These are phyloP conservation scores for Helostoma temminkii DNA, from an alignment of 2,797 vertebrate species.

Conservation along the genomic window DNA sequence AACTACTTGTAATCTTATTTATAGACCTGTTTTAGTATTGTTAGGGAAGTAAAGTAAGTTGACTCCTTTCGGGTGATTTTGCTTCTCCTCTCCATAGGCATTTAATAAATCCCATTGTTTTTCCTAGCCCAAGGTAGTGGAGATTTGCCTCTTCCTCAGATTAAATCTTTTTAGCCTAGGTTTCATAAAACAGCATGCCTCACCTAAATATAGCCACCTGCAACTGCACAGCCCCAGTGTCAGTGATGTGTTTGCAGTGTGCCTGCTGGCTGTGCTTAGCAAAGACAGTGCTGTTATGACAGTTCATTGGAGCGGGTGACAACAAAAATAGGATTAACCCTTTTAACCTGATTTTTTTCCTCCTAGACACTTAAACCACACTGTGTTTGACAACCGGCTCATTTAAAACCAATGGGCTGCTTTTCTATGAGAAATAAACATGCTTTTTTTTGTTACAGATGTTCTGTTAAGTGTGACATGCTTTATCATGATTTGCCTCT, in stretches of 20 bases:
- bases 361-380: constrained; percentile 53
- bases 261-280: constrained; percentile 70
- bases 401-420: constrained; percentile 35
- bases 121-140: constrained; percentile 64
- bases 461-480: constrained; percentile 40
- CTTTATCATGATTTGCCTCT: constrained; percentile 47
- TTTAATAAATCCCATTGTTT: constrained; percentile 71
- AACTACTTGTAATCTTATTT: constrained; percentile 66
- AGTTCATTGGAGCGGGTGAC: constrained; percentile 75
- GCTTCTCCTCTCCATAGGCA: constrained; percentile 47
- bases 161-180: constrained; percentile 73
- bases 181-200: constrained; percentile 70
- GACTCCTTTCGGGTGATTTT: constrained; percentile 57
- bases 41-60: constrained; percentile 56
- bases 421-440: constrained; percentile 22
- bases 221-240: constrained; percentile 64
- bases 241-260: constrained; percentile 71
- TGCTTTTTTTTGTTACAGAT: constrained; percentile 22
- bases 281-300: constrained; percentile 69
- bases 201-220: constrained; percentile 78
- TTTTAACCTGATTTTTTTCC: constrained; percentile 61
- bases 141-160: constrained; percentile 75
- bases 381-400: constrained; percentile 50
- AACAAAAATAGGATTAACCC: constrained; percentile 80
- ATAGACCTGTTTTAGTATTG: constrained; percentile 50